A percentile compares a stretch with the other conserved stretches of the same genome.
Evolutionary conservation across 1,140 invertebrate species (phyloP).

Genomic region (Ganaspis sp.): DNA sequence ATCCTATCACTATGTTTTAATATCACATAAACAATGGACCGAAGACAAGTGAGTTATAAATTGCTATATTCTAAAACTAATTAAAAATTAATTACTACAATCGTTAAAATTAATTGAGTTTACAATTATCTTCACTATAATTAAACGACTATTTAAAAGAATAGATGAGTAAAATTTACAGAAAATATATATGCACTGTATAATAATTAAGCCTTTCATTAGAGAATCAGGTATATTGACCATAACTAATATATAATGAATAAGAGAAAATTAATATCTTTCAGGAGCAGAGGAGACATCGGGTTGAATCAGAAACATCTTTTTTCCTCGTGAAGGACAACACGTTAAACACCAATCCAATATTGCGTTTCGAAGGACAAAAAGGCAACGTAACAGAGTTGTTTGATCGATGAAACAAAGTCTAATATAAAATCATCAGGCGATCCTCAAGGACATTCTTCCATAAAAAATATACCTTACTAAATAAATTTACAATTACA

Average conservation of each 20-base stretch:
- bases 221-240: no score
- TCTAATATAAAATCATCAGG: constrained; percentile 34
- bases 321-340: constrained; percentile 35
- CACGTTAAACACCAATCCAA: constrained; percentile 39
- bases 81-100: not conserved
- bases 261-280: constrained; percentile 7
- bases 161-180: not conserved
- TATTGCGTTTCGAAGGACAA: constrained; percentile 45
- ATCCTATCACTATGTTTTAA: not conserved
- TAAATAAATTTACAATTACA: constrained; percentile 35
- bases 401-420: constrained; percentile 53
- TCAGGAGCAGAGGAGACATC: not conserved
- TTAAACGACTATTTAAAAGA: no score
- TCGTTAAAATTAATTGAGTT: no score
- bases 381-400: constrained; percentile 39
- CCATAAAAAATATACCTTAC: constrained; percentile 31
- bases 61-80: not conserved
- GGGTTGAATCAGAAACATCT: constrained; percentile 23
- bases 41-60: not conserved
- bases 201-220: no score
- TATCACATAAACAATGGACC: not conserved
- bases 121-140: no score
- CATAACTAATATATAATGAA: constrained; percentile 11
- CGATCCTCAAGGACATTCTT: constrained; percentile 33
- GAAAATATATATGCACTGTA: no score